These are phyloP conservation scores for Psylliodes chrysocephalus DNA, from an alignment of 2,888 invertebrate genomes.

Conservation along the genomic window DNA sequence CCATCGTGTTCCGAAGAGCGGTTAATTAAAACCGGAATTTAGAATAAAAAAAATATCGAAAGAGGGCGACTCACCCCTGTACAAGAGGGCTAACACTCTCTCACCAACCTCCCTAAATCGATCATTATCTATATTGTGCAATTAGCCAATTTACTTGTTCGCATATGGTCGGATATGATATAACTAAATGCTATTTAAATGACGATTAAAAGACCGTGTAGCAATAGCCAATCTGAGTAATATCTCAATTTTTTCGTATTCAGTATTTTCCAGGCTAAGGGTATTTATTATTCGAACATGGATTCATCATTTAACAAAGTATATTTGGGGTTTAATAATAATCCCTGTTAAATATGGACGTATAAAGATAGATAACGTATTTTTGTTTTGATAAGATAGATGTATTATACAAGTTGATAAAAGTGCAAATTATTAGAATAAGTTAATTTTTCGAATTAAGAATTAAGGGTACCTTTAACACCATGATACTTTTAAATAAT, in stretches of 20 bases:
- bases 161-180: conserved; percentile 28
- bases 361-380: too few relatives aligned
- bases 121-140: conserved; percentile 42
- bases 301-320: conserved; percentile 1
- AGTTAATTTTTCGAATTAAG: too few relatives aligned
- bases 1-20: too few relatives aligned
- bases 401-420: too few relatives aligned
- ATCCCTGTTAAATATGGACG: too few relatives aligned
- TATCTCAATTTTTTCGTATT: too few relatives aligned
- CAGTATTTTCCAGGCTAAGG: neutral
- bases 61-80: conserved; percentile 2
- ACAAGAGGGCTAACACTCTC: neutral
- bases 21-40: too few relatives aligned
- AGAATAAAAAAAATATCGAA: neutral
- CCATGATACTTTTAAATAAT: too few relatives aligned
- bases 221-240: neutral
- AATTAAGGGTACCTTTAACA: too few relatives aligned
- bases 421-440: too few relatives aligned
- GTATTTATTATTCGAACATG: neutral
- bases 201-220: conserved; percentile 13
- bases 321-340: too few relatives aligned
- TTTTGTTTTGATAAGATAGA: too few relatives aligned
- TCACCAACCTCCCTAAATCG: conserved; percentile 19
- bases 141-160: conserved; percentile 39
- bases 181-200: conserved; percentile 26